Percentiles rank a stretch among this genome's conserved stretches.
Evolutionary conservation across 2,888 invertebrate genomes (phyloP).

Genomic region (Drosophila macrothrix): DNA sequence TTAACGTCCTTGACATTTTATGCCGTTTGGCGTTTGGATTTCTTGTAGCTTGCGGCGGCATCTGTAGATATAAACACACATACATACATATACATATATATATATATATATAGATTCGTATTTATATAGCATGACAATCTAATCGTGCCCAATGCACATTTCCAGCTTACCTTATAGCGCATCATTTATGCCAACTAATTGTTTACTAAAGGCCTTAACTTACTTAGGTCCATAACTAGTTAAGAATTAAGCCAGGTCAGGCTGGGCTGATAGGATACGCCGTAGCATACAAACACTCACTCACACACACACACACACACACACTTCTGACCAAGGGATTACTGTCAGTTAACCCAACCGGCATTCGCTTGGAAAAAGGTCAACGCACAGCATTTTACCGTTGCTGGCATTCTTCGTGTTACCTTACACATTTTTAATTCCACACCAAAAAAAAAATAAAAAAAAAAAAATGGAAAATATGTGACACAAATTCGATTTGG

Average conservation of each 20-base stretch:
- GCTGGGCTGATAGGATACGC: conserved; percentile 14
- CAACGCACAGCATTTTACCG: conserved; percentile 63
- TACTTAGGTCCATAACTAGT: conserved; percentile 39
- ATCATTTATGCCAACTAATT: conserved; percentile 48
- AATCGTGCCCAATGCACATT: conserved; percentile 11
- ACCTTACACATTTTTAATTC: conserved; percentile 33
- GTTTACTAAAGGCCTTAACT: conserved; percentile 24
- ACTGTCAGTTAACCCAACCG: conserved; percentile 48
- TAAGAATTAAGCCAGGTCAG: conserved; percentile 53
- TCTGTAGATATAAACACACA: conserved; percentile 8
- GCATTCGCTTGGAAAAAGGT: conserved; percentile 71
- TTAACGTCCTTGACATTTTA: conserved; percentile 73
- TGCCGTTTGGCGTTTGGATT: conserved; percentile 58
- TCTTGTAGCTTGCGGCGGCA: conserved; percentile 29
- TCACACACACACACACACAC: neutral
- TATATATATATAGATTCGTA: conserved; percentile 9
- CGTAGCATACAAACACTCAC: conserved; percentile 1
- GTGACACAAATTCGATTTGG: conserved; percentile 66
- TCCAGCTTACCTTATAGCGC: conserved; percentile 16
- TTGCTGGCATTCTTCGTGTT: conserved; percentile 14
- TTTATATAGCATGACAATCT: conserved; percentile 27
- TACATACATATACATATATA: neutral
- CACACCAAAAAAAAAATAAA: conserved; percentile 8
- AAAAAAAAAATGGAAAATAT: conserved; percentile 34
- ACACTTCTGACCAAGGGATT: conserved; percentile 12